Evolutionary conservation across 1,140 invertebrate species (phyloP).

Genomic region (Procambarus clarkii): DNA sequence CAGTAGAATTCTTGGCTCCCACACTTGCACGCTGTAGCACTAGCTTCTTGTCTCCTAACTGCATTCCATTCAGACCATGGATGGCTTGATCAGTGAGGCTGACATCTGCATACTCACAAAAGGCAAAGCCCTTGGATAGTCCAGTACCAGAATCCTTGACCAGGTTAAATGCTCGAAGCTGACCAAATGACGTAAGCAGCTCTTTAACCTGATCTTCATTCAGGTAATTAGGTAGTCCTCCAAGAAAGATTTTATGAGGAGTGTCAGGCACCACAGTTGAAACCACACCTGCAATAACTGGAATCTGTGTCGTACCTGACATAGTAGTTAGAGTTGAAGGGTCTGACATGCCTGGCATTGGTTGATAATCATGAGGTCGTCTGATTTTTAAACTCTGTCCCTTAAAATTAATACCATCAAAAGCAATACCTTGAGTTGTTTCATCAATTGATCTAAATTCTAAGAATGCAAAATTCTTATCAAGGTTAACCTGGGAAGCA

Average conservation of each 20-base stretch:
- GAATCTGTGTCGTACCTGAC: slow-evolving; percentile 80
- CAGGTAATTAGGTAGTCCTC: slow-evolving; percentile 98
- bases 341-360: slow-evolving; percentile 97
- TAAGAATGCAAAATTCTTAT: slow-evolving; percentile 99
- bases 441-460: slow-evolving; percentile 99
- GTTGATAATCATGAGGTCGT: slow-evolving; percentile 98
- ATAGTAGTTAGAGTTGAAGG: slow-evolving; percentile 87
- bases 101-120: slow-evolving; percentile 98
- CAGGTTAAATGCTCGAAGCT: slow-evolving; percentile 97
- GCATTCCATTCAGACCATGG: slow-evolving; percentile 99
- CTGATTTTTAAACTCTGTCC: slow-evolving; percentile 99
- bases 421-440: slow-evolving; percentile 99
- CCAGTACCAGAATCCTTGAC: slow-evolving; percentile 98
- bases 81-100: slow-evolving; percentile 99
- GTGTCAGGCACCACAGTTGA: slow-evolving; percentile 95
- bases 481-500: slow-evolving; percentile 97
- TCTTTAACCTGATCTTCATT: slow-evolving; percentile 99
- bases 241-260: slow-evolving; percentile 99
- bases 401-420: slow-evolving; percentile 99
- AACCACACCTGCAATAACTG: slow-evolving; percentile 81
- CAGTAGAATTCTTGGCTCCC: slow-evolving; percentile 92
- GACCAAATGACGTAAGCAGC: slow-evolving; percentile 96
- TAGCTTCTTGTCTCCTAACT: slow-evolving; percentile 98
- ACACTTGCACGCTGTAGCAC: slow-evolving; percentile 98
- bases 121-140: slow-evolving; percentile 98